Base-by-base conservation (phyloP, 2,113 vertebrate genomes). In the Lophura nycthemera region DNA sequence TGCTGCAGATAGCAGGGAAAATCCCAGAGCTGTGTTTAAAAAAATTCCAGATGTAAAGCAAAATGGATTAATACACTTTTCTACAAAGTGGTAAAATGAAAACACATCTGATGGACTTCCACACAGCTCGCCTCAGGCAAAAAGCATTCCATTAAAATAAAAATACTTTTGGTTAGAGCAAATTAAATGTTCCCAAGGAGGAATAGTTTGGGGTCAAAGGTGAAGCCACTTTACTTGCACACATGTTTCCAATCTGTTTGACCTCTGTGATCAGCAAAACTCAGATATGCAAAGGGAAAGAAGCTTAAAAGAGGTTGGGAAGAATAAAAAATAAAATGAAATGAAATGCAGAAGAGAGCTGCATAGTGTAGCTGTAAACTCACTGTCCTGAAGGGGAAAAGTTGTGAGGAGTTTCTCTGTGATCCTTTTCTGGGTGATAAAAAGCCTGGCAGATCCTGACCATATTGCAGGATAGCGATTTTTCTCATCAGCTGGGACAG, bases 171-270 rank as follows among this genome's bases (percentile, higher is more conserved):
- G 94, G 93, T 95, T 95, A 95, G 66, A 96, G 88, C 95, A 97
- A 97, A 97, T 97, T 95, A 95, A 96, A 93, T 72, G 91, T 87
- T 96, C 94, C 95, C 97, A 94, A 81, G 73, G 94, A 97, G 92
- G 86, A 96, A 96, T 94, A 93, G 91, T 86, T 94, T 66, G 29
- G 92, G 96, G 93, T 96, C 90, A 96, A 94, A 96, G 96, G 96
- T 96, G 93, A 95, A 94, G 85, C 56, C 92, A 91, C 92, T 96
- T 90, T 89, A 85, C 95, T 96, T 87, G 92, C 92, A 92, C 97
- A 97, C 78, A 75, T 97, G 97, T 96, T 97, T 96, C 93, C 95
- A 96, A 95, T 97, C 93, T 95, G 88, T 87, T 96, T 93, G 95
- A 97, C 95, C 95, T 89, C 92, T 96, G 79, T 96, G 95, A 96